Evolutionary conservation across 1,140 invertebrate species (phyloP).

Genomic region (Rhagoletis zephyria): DNA sequence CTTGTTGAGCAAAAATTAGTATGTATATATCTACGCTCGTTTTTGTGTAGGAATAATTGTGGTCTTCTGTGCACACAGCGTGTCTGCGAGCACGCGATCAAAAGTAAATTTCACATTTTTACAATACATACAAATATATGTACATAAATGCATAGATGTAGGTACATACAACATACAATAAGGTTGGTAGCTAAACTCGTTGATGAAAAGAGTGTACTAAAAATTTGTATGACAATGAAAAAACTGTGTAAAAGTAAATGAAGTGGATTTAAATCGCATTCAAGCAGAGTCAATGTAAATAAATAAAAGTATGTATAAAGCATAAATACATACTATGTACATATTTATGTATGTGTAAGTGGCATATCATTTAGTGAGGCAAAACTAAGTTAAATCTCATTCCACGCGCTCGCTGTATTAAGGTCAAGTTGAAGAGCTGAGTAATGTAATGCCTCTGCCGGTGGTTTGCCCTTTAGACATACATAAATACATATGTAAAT

Average conservation of each 20-base stretch:
- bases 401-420: background rate
- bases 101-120: background rate
- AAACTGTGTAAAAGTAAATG: background rate
- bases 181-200: background rate
- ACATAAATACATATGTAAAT: too few species aligned
- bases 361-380: too few species aligned
- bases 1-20: background rate
- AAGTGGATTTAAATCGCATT: background rate
- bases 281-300: background rate
- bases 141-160: background rate
- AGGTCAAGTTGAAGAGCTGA: conserved; percentile 41
- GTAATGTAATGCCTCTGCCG: background rate
- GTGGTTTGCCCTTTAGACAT: background rate
- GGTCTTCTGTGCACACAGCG: background rate
- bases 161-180: background rate
- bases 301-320: too few species aligned
- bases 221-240: conserved; percentile 6
- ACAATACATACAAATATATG: background rate
- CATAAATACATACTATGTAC: too few species aligned
- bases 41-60: background rate
- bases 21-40: background rate
- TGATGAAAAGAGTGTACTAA: background rate
- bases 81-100: conserved; percentile 6
- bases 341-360: too few species aligned
- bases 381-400: background rate